Evolutionary conservation across 2,797 vertebrate genomes (phyloP), one percentile per base, ranked within the genome.

Genomic region (Moxostoma hubbsi): DNA sequence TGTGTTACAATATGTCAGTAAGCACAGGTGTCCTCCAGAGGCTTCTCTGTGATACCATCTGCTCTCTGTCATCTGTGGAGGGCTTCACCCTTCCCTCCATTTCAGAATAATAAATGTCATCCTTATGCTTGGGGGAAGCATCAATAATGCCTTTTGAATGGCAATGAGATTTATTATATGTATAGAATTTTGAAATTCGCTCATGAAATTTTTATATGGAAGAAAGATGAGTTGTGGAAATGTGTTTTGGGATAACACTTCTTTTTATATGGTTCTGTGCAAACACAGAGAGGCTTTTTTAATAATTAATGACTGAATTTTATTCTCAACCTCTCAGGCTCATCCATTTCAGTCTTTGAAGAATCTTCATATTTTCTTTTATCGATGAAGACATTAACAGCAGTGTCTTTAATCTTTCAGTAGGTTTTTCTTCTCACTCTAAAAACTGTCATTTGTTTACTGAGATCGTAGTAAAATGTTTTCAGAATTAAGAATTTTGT

Each of bases 181-280:
- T 71, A 62, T 46, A 71, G 76, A 55, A 78, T n/a, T 54, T 50
- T 58, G 50, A 63, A 71, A 63, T 62, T 54, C 50, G 9, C 24
- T 58, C 67, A 78, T 78, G 15, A 78, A 71, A 78, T 62, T 78
- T 78, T 63, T 57, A 78, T 78, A 58, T 9, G 75, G 53, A 46
- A 45, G 65, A 66, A 51, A 63, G 57, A 78, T 78, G 76, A 78
- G 70, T 70, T 62, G 58, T 70, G 67, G 62, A 62, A 57, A 62
- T 70, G 49, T 78, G 63, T 78, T 78, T 63, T 63, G 63, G 58
- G 76, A 78, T 63, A 47, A 68, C 55, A 18, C 57, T 78, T 70
- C 67, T 71, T 62, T 77, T 78, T 71, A 78, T 78, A 67, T 71
- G 67, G 76, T 71, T 78, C 67, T 54, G 67, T 53, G 67, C 76